phyloP scores from a whole-genome alignment of 2,888 invertebrate genomes.

The Koerneria pararmatus region DNA sequence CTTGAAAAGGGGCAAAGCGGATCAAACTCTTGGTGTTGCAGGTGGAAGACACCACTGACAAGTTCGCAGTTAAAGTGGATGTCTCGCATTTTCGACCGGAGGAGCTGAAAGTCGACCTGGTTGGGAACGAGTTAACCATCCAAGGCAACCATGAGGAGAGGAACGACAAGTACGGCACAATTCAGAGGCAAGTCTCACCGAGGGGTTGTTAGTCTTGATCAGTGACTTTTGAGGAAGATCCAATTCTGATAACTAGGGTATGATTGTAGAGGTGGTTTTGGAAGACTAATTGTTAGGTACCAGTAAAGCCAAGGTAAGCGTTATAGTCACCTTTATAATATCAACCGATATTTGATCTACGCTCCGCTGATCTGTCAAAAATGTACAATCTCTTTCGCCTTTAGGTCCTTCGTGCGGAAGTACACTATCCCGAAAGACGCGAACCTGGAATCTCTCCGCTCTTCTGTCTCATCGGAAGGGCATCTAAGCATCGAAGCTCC shows the following conservation, averaged over 20 bases:
- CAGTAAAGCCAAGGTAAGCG: no score
- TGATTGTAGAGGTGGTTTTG: background rate
- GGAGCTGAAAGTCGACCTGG: slow-evolving; percentile 34
- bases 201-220: no score
- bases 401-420: slow-evolving; percentile 22
- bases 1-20: no score
- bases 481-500: slow-evolving; percentile 18
- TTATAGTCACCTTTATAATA: no score
- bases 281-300: background rate
- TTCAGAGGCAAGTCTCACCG: slow-evolving; percentile 22
- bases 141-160: slow-evolving; percentile 27
- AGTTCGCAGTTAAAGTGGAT: slow-evolving; percentile 31
- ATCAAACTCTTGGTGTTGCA: no score
- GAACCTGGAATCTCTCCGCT: slow-evolving; percentile 15
- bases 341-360: no score
- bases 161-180: slow-evolving; percentile 16
- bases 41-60: slow-evolving; percentile 27
- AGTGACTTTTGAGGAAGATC: no score
- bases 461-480: slow-evolving; percentile 17
- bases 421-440: slow-evolving; percentile 15
- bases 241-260: background rate
- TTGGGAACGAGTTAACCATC: slow-evolving; percentile 31
- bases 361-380: no score
- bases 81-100: slow-evolving; percentile 33
- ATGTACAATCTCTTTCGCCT: background rate